A percentile compares a stretch with the other conserved stretches of the same genome.
Conservation (phyloP, 2,888 invertebrate species). For the Amblyteles armatorius region DNA sequence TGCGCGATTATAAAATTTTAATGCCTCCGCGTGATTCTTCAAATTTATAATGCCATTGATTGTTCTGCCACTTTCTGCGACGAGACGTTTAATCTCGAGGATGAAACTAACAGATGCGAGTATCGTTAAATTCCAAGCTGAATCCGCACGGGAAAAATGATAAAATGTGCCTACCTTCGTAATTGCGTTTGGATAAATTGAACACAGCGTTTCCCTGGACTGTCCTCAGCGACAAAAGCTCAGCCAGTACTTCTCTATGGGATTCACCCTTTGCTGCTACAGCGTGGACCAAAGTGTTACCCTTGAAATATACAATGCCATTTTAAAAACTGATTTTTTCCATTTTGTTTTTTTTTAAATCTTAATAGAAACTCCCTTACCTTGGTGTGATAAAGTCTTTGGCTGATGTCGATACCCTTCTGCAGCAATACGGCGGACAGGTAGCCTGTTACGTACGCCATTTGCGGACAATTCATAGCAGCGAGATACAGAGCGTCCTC, state of each 20-base stretch:
- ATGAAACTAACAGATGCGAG: not conserved
- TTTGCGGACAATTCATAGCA: conserved; percentile 77
- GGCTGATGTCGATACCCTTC: conserved; percentile 76
- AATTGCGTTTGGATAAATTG: conserved; percentile 78
- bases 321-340: not conserved
- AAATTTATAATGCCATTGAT: not conserved
- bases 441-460: conserved; percentile 78
- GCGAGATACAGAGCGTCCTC: conserved; percentile 80
- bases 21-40: not conserved
- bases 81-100: not conserved
- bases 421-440: conserved; percentile 77
- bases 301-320: conserved; percentile 68
- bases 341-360: not conserved
- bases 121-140: not conserved
- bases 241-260: conserved; percentile 75
- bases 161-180: conserved; percentile 75
- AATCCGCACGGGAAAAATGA: not conserved
- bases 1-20: not conserved
- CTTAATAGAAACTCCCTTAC: conserved; percentile 69
- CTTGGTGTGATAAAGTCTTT: conserved; percentile 74
- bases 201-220: conserved; percentile 76
- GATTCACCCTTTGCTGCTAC: conserved; percentile 77
- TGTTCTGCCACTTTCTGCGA: not conserved
- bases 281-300: conserved; percentile 78
- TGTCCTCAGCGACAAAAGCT: conserved; percentile 76